phyloP scores from a whole-genome alignment of 1,140 invertebrate genomes.

The Megathymus violae region DNA sequence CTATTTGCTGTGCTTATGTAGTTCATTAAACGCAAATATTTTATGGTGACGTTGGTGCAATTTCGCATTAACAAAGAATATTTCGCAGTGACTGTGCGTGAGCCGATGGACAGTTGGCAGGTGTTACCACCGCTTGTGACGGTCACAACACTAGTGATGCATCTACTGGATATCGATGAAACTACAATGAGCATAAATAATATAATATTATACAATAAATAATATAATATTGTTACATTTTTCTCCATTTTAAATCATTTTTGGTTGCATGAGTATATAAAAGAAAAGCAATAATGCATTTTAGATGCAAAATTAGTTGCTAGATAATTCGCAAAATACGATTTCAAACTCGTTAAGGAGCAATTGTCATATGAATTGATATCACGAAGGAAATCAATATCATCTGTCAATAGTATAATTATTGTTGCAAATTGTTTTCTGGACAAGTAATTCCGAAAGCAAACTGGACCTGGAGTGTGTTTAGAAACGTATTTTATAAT shows the following conservation, averaged over 20 bases:
- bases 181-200: not conserved
- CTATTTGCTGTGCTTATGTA: not conserved
- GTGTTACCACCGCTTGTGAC: conserved; percentile 38
- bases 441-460: conserved; percentile 10
- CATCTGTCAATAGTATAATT: conserved; percentile 27
- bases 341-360: conserved; percentile 26
- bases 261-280: conserved; percentile 11
- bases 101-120: conserved; percentile 40
- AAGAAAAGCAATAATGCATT: conserved; percentile 15
- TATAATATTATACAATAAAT: no score
- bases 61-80: conserved; percentile 25
- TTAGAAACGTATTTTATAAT: no score
- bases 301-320: conserved; percentile 24
- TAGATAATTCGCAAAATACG: conserved; percentile 15
- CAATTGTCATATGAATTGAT: conserved; percentile 25
- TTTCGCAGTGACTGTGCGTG: conserved; percentile 30
- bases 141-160: conserved; percentile 37
- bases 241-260: no score
- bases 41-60: conserved; percentile 15
- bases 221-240: no score
- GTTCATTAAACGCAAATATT: conserved; percentile 1
- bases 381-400: conserved; percentile 30
- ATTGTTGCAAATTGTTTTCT: conserved; percentile 32
- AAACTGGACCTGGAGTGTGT: no score
- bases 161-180: conserved; percentile 22